A percentile compares a stretch with the other conserved stretches of the same genome.
phyloP scores from a whole-genome alignment of 1,140 invertebrate species.

The Drosophila nebulosa region DNA sequence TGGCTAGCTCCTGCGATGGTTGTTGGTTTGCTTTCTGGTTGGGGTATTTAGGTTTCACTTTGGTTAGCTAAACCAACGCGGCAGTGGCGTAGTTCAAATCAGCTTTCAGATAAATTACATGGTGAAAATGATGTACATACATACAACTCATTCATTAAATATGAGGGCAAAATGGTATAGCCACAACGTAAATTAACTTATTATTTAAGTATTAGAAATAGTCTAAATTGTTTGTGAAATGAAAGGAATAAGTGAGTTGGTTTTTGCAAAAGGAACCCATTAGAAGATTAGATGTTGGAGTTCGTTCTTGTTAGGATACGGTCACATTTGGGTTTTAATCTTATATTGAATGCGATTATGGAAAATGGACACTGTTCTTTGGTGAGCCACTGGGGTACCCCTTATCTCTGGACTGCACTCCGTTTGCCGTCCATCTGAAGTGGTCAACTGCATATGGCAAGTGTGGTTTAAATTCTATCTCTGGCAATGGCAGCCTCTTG shows the following conservation, averaged over 20 bases:
- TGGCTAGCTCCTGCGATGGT: slow-evolving; percentile 32
- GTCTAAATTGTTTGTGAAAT: too few species aligned
- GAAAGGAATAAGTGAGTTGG: too few species aligned
- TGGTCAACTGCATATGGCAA: slow-evolving; percentile 12
- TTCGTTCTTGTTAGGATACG: too few species aligned
- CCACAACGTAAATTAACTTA: too few species aligned
- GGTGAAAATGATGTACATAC: not conserved
- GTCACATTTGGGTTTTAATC: too few species aligned
- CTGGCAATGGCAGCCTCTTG: slow-evolving; percentile 1
- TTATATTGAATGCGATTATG: not conserved
- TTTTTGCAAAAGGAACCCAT: too few species aligned
- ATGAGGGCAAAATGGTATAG: not conserved
- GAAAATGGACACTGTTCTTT: not conserved
- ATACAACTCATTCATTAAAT: not conserved
- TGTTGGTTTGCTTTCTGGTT: slow-evolving; percentile 27
- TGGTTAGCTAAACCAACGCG: slow-evolving; percentile 14
- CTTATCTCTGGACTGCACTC: not conserved
- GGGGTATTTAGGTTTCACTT: slow-evolving; percentile 33
- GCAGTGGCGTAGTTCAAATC: slow-evolving; percentile 30
- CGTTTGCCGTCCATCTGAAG: not conserved
- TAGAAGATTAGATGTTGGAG: too few species aligned
- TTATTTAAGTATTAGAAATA: too few species aligned
- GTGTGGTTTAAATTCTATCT: slow-evolving; percentile 1
- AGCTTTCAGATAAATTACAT: slow-evolving; percentile 16
- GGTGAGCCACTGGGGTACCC: not conserved